Evolutionary conservation across 2,797 vertebrate genomes (phyloP).

Genomic region (Fratercula arctica): DNA sequence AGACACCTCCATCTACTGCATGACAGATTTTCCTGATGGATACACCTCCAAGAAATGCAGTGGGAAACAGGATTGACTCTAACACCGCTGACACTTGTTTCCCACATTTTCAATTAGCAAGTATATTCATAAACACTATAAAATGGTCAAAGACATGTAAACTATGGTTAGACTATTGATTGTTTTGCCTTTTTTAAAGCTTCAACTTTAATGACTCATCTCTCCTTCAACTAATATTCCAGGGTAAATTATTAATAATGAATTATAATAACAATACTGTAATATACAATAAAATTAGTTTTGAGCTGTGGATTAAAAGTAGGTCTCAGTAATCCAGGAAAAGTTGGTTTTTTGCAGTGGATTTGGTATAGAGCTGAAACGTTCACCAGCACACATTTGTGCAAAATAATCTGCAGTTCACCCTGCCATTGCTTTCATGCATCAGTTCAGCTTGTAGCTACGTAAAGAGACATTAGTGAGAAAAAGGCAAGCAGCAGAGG

Average conservation of each 20-base stretch:
- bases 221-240: background rate
- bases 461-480: background rate
- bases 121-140: background rate
- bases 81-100: background rate
- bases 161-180: background rate
- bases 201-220: background rate
- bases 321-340: background rate
- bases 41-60: background rate
- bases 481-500: background rate
- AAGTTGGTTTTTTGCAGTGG: background rate
- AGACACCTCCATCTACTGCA: background rate
- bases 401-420: background rate
- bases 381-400: background rate
- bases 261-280: background rate
- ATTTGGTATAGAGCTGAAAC: background rate
- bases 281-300: background rate
- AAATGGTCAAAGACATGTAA: background rate
- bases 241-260: background rate
- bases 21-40: background rate
- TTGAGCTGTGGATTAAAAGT: background rate
- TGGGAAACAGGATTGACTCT: background rate
- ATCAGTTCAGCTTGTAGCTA: background rate
- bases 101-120: background rate
- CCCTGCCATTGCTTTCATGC: background rate
- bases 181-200: background rate